Evolutionary conservation across 1,140 invertebrate species (phyloP), one percentile per base, ranked within the genome.

Genomic region (Oedothorax gibbosus): DNA sequence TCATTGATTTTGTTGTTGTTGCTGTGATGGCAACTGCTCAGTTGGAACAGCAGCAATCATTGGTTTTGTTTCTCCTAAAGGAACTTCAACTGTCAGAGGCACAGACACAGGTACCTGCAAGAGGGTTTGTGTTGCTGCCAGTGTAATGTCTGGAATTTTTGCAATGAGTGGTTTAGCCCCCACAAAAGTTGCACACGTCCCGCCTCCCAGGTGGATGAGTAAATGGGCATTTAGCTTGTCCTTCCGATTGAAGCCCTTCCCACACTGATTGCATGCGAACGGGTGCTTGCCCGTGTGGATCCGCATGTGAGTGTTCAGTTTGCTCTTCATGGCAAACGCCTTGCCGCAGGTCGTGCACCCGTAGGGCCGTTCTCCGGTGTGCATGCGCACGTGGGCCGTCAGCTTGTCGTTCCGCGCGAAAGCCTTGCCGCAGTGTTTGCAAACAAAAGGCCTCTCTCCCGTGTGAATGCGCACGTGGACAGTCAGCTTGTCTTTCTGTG

Each of bases 191-290:
- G 83, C 68, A 78, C 83, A 86, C 20, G 85, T 51, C 12, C 21
- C 54, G 9, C 77, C 85, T 11, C 85, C 77, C 66, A 84, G 77
- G 88, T 95, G 94, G 77, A 93, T 93, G 56, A 93, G 89, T 90
- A 92, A 92, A 89, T 95, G 94, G 20, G 94, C 90, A 69, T 92
- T 92, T 0, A 95, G 90, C 71, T 94, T 92, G 88, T 94, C 94
- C 90, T 93, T 92, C 56, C 94, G 91, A 87, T 93, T 93, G 88
- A 94, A 95, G 78, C 91, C 89, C 7, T 91, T 93, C 0, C 92
- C 92, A 90, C 93, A 94, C 12, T 91, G 89, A 86, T 93, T 93
- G 89, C 93, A 94, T 7, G 91, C 88, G 87, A 92, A 92, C 82
- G 93, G 92, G 68, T 92, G 88, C n/a, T 92, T 91, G 81, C 90